A percentile compares a stretch with the other conserved stretches of the same genome.
Conservation (phyloP, 2,888 invertebrate genomes). For the Lithophane ornitopus region DNA sequence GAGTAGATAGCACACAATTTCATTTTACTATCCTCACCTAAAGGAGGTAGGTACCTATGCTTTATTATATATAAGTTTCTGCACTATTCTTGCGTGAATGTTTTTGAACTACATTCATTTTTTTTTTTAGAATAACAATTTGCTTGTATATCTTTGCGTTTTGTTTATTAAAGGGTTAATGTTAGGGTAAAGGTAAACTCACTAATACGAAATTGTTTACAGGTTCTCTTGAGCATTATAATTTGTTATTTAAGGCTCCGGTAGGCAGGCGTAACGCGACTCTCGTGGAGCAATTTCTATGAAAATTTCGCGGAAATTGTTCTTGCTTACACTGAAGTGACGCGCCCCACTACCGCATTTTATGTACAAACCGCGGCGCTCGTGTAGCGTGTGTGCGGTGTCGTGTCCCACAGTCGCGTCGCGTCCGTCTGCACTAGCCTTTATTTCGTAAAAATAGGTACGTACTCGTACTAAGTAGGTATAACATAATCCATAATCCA, state of each 20-base stretch:
- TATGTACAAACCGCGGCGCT: too few relatives aligned
- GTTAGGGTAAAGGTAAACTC: background rate
- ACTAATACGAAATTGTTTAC: background rate
- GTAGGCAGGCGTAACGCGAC: too few relatives aligned
- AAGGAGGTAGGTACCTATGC: background rate
- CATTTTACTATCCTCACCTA: slow-evolving; percentile 35
- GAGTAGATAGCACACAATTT: slow-evolving; percentile 42
- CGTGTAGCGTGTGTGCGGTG: too few relatives aligned
- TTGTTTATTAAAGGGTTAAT: background rate
- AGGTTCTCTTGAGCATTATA: background rate
- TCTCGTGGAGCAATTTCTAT: too few relatives aligned
- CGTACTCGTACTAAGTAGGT: background rate
- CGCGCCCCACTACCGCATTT: too few relatives aligned
- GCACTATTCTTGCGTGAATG: background rate
- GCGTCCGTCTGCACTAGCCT: too few relatives aligned
- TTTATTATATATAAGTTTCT: background rate
- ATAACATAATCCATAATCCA: background rate
- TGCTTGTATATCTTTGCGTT: too few relatives aligned
- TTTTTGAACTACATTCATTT: background rate
- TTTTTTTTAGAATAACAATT: background rate
- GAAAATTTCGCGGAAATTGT: too few relatives aligned
- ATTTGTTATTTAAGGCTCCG: background rate
- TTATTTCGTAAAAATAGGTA: background rate
- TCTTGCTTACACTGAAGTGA: too few relatives aligned
- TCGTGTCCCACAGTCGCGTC: too few relatives aligned